phyloP scores from a whole-genome alignment of 2,797 vertebrate genomes.

The Phrynocephalus forsythii region DNA sequence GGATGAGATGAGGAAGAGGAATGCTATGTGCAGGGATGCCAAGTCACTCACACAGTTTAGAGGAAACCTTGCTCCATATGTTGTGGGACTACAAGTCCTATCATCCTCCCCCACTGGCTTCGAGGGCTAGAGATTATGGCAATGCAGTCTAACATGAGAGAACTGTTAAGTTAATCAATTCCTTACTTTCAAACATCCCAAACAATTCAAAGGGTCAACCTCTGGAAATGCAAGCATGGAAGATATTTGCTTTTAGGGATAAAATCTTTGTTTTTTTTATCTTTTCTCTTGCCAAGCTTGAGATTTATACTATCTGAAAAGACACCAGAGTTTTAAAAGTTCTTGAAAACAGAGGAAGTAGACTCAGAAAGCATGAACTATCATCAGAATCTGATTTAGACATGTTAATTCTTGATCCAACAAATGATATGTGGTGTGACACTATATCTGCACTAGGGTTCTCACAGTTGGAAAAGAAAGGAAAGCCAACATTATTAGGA shows the following conservation, averaged over 20 bases:
- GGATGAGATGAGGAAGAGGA: too few relatives aligned
- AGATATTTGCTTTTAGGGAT: background rate
- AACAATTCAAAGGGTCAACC: background rate
- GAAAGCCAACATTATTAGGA: too few relatives aligned
- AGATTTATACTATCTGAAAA: background rate
- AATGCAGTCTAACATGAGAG: too few relatives aligned
- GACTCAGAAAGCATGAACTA: background rate
- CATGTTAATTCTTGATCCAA: background rate
- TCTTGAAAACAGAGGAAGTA: slow-evolving; percentile 6
- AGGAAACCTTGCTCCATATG: too few relatives aligned
- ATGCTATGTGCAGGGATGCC: too few relatives aligned
- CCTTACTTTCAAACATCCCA: background rate
- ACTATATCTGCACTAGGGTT: background rate
- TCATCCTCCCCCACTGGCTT: too few relatives aligned
- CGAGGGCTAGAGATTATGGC: too few relatives aligned
- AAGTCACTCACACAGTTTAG: too few relatives aligned
- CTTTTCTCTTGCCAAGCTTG: background rate
- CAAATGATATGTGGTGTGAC: background rate
- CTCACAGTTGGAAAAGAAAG: background rate
- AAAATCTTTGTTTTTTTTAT: background rate
- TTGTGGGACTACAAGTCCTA: background rate
- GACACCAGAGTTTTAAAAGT: too few relatives aligned
- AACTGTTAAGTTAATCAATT: too few relatives aligned
- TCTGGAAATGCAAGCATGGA: background rate
- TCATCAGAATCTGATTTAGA: background rate